phyloP scores from a whole-genome alignment of 2,888 invertebrate genomes.

The Noctua pronuba region DNA sequence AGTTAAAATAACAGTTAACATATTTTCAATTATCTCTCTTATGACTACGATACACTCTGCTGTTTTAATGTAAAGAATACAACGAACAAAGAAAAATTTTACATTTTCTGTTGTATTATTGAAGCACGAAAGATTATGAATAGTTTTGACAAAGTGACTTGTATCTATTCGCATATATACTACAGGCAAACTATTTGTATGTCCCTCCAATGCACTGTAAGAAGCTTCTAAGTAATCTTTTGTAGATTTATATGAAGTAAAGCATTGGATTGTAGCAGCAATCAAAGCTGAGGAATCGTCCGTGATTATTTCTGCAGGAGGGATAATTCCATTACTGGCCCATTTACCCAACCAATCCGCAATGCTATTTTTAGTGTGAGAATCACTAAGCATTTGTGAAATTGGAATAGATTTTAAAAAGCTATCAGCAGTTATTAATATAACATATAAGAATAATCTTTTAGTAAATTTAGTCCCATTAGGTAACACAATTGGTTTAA shows the following conservation, averaged over 20 bases:
- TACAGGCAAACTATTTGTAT: slow-evolving; percentile 50
- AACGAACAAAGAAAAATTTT: slow-evolving; percentile 44
- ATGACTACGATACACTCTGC: too few relatives aligned
- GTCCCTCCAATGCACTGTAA: slow-evolving; percentile 47
- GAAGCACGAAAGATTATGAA: slow-evolving; percentile 47
- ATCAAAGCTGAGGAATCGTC: slow-evolving; percentile 51
- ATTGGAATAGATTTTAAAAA: slow-evolving; percentile 47
- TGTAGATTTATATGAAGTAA: slow-evolving; percentile 51
- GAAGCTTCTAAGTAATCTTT: slow-evolving; percentile 51
- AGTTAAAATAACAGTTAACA: slow-evolving; percentile 4
- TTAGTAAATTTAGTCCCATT: slow-evolving; percentile 47
- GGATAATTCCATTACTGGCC: slow-evolving; percentile 45
- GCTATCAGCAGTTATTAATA: slow-evolving; percentile 50
- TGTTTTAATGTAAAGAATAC: slow-evolving; percentile 35
- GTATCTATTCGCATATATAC: slow-evolving; percentile 50
- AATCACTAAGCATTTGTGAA: slow-evolving; percentile 48
- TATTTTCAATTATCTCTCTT: too few relatives aligned
- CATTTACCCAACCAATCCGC: slow-evolving; percentile 47
- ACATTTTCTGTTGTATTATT: slow-evolving; percentile 47
- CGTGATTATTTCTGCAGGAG: slow-evolving; percentile 49
- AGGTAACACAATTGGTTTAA: slow-evolving; percentile 44
- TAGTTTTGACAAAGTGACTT: slow-evolving; percentile 47
- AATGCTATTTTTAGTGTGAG: slow-evolving; percentile 46
- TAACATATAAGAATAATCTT: slow-evolving; percentile 46
- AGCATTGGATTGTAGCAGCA: slow-evolving; percentile 49